These are phyloP conservation scores for Procavia capensis DNA, from an alignment of 2,113 vertebrate species.

Conservation along the genomic window DNA sequence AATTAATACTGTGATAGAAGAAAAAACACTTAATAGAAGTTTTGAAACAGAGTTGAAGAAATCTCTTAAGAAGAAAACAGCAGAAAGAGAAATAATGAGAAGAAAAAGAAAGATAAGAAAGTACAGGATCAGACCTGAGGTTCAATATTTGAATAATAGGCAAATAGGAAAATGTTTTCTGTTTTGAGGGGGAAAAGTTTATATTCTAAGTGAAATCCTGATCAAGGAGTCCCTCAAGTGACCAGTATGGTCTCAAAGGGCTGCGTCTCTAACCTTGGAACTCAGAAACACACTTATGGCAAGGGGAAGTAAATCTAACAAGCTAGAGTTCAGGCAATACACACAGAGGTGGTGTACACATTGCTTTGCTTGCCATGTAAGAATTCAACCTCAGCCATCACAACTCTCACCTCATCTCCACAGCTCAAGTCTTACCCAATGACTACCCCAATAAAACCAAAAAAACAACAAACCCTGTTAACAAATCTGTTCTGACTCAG, in stretches of 20 bases:
- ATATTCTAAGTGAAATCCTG: background rate
- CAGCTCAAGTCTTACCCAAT: background rate
- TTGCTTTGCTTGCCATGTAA: background rate
- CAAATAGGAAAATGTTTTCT: background rate
- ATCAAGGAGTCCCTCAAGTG: background rate
- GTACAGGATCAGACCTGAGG: too few species aligned
- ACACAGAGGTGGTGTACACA: background rate
- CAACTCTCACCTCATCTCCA: background rate
- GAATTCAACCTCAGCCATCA: background rate
- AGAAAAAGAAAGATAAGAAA: too few species aligned
- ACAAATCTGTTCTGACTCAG: too few species aligned
- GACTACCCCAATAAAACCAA: too few species aligned
- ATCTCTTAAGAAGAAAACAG: too few species aligned
- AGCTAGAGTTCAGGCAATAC: background rate
- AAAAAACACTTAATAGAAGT: too few species aligned
- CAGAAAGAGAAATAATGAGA: too few species aligned
- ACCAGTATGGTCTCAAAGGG: background rate
- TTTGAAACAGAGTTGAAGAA: too few species aligned
- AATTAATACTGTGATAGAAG: too few species aligned
- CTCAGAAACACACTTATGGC: background rate
- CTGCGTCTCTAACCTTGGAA: background rate
- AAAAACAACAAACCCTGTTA: too few species aligned
- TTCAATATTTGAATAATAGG: too few species aligned
- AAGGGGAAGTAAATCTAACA: background rate
- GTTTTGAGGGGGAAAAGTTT: background rate